phyloP scores from a whole-genome alignment of 2,113 vertebrate genomes.

The Phaethornis superciliosus region DNA sequence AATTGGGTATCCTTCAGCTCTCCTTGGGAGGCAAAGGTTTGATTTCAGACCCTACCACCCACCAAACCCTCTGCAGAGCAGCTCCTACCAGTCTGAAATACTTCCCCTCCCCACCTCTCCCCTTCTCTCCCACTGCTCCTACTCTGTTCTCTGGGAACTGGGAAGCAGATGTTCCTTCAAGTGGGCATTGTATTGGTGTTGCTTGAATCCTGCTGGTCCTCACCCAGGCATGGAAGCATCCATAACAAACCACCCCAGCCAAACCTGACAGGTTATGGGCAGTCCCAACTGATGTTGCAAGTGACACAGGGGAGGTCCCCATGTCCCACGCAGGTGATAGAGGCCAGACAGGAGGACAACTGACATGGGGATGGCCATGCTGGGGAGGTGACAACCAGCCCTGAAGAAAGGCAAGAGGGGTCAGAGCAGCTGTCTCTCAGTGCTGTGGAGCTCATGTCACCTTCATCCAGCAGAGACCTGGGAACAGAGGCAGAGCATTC shows the following conservation, averaged over 20 bases:
- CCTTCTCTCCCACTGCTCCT: not conserved
- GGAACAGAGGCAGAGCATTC: fast-evolving
- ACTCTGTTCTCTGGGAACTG: fast-evolving
- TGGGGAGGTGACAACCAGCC: fast-evolving
- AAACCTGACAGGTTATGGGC: not conserved
- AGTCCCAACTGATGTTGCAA: fast-evolving
- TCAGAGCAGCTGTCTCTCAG: not conserved
- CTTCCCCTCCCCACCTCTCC: not conserved
- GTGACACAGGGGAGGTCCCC: not conserved
- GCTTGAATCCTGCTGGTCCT: not conserved
- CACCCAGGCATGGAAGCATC: fast-evolving
- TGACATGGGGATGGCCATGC: fast-evolving
- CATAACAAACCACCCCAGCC: not conserved
- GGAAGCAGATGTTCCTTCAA: not conserved
- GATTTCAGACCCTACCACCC: not conserved
- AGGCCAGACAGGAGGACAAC: not conserved
- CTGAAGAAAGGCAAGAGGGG: not conserved
- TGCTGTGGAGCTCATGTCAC: fast-evolving
- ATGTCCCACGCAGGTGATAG: fast-evolving
- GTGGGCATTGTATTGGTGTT: fast-evolving
- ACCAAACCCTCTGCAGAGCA: not conserved
- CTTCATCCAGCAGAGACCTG: not conserved
- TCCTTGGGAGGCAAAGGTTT: not conserved
- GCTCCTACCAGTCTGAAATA: not conserved
- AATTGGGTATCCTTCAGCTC: fast-evolving